These are phyloP conservation scores for Labrus mixtus DNA, from an alignment of 2,113 vertebrate species.

Conservation along the genomic window DNA sequence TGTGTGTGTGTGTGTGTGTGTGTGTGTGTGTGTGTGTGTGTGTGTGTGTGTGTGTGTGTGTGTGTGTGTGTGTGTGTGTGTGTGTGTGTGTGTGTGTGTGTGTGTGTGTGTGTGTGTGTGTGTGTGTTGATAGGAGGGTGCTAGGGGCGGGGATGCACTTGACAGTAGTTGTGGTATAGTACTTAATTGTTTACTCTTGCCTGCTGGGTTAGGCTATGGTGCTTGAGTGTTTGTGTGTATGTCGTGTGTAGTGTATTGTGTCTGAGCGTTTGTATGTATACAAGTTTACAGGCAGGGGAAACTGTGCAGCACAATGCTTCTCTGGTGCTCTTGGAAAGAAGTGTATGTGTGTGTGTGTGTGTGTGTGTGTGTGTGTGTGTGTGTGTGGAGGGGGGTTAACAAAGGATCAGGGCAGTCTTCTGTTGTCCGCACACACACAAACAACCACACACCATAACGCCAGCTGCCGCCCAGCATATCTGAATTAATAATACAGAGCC, in stretches of 20 bases:
- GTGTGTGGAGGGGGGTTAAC: constrained; percentile 41
- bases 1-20: constrained; percentile 30
- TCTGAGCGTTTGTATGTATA: constrained; percentile 49
- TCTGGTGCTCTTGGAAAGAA: constrained; percentile 43
- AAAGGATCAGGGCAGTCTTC: constrained; percentile 74
- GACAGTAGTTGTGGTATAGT: constrained; percentile 67
- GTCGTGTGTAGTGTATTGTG: constrained; percentile 7
- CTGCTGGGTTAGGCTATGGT: constrained; percentile 58
- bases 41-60: constrained; percentile 69
- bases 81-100: constrained; percentile 72
- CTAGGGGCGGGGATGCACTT: constrained; percentile 48
- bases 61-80: constrained; percentile 72
- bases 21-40: constrained; percentile 30
- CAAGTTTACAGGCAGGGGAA: constrained; percentile 55
- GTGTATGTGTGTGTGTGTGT: background rate
- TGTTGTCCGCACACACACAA: constrained; percentile 60
- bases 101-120: constrained; percentile 64
- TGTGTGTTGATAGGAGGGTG: constrained; percentile 19
- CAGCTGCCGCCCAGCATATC: constrained; percentile 83
- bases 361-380: background rate
- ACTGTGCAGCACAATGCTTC: constrained; percentile 52
- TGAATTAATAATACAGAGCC: constrained; percentile 85
- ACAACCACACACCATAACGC: constrained; percentile 52
- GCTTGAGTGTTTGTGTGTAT: constrained; percentile 20
- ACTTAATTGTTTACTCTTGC: constrained; percentile 76